phyloP scores from a whole-genome alignment of 2,113 vertebrate genomes.

The Psammodynastes pulverulentus region DNA sequence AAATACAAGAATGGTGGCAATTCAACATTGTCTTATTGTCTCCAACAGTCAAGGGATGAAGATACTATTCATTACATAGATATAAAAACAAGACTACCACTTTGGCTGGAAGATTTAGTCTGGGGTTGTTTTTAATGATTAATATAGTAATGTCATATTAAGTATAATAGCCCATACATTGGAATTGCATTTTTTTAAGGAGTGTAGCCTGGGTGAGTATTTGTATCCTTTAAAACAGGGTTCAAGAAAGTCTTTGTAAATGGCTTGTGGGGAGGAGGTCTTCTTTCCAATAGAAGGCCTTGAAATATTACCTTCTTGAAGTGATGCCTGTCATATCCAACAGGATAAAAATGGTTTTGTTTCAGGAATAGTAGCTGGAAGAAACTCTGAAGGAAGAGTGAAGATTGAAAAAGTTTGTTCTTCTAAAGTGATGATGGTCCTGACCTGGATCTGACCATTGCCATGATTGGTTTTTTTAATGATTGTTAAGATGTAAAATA shows the following conservation, averaged over 20 bases:
- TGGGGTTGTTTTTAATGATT: conserved; percentile 45
- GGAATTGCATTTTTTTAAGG: conserved; percentile 24
- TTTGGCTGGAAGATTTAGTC: conserved; percentile 42
- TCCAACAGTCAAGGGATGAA: conserved; percentile 39
- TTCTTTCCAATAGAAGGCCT: conserved; percentile 38
- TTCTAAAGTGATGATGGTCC: not conserved
- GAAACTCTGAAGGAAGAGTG: not conserved
- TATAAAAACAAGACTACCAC: conserved; percentile 37
- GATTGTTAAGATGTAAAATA: not conserved
- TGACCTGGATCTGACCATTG: not conserved
- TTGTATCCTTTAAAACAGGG: not conserved
- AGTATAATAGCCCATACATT: conserved; percentile 44
- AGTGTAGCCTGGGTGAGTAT: conserved; percentile 28
- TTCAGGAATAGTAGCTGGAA: not conserved
- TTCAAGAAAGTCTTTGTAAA: conserved; percentile 45
- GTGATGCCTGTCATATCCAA: conserved; percentile 33
- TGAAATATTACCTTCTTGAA: conserved; percentile 56
- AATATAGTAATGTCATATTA: conserved; percentile 43
- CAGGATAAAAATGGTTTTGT: conserved; percentile 15
- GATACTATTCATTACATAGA: conserved; percentile 45
- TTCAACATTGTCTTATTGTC: conserved; percentile 5
- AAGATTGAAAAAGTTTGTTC: not conserved
- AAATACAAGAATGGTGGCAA: conserved; percentile 36
- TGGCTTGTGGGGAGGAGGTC: conserved; percentile 33
- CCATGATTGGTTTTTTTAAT: not conserved